phyloP scores from a whole-genome alignment of 64 coral and sea anemone species.

The Montipora capricornis region DNA sequence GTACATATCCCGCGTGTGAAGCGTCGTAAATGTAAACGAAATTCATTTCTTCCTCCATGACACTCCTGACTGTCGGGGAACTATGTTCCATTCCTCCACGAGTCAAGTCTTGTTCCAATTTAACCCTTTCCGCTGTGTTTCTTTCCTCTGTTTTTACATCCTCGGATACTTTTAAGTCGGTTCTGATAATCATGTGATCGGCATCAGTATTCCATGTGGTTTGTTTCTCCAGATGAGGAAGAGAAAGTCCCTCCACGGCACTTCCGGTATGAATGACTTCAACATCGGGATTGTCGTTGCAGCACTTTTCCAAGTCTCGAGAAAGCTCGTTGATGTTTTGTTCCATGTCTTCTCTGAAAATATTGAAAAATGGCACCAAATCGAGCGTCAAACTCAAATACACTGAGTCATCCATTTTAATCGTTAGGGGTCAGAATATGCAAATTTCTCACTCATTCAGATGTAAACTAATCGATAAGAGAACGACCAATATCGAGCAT shows the following conservation, averaged over 20 bases:
- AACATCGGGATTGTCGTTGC: constrained; percentile 26
- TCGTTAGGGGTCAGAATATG: too few relatives aligned
- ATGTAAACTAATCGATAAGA: too few relatives aligned
- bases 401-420: constrained; percentile 22
- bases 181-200: constrained; percentile 86
- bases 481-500: too few relatives aligned
- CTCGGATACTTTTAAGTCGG: constrained; percentile 60
- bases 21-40: constrained; percentile 59
- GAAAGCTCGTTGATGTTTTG: constrained; percentile 33
- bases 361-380: constrained; percentile 80
- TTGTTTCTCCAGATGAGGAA: constrained; percentile 54
- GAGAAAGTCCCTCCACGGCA: constrained; percentile 73
- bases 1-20: constrained; percentile 67
- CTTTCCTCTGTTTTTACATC: neutral
- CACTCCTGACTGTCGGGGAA: neutral
- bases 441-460: too few relatives aligned
- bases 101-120: neutral
- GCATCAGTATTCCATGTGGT: constrained; percentile 83
- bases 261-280: constrained; percentile 88
- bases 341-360: constrained; percentile 75
- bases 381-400: constrained; percentile 56
- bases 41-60: neutral
- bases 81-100: neutral
- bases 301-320: constrained; percentile 64
- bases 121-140: neutral